Evolutionary conservation across 1,140 invertebrate species (phyloP), one percentile per base, ranked within the genome.

Genomic region (Drosophila sp.): DNA sequence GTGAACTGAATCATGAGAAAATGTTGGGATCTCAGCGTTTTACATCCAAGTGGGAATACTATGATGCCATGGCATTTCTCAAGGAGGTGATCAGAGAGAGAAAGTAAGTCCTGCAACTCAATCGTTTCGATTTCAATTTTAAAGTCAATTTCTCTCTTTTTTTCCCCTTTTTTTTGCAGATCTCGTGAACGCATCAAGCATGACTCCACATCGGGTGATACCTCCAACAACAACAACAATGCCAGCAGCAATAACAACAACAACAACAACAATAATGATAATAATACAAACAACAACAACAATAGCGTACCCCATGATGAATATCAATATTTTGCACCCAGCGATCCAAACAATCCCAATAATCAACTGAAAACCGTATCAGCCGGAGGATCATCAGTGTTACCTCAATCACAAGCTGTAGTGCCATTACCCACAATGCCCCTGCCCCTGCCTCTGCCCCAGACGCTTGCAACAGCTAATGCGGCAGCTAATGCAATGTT

Each of bases 31-130:
- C 67, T 0, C 40, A 71, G 6, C 76, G 84, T 0, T 91, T 91
- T 41, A 91, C 90, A 68, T 91, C 90, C 33, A 91, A 91, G 30
- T 91, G 90, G 90, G 90, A 91, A n/a, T 91, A 91, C 62, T 91
- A 91, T 65, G 90, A 90, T 60, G 81, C 77, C 29, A 91, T 91
- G 90, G 79, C 79, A 4, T 91, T 91, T 54, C 80, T 91, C 27
- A 91, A 91, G 73, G 81, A 90, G 58, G 90, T 91, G 32, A 91
- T 91, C 67, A 72, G 90, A 7, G 90, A 91, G 66, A 72, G 90
- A 56, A 91, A 91, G 90, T 91, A 41, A 84, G 86, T 79, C 41
- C 0, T 35, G 17, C 17, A 17, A 17, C 17, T 17, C 17, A 17
- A 17, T 17, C 17, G 17, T 17, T 17, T 17, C 17, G 17, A 17